phyloP scores from a whole-genome alignment of 2,113 vertebrate genomes.

The Calidris pygmaea region DNA sequence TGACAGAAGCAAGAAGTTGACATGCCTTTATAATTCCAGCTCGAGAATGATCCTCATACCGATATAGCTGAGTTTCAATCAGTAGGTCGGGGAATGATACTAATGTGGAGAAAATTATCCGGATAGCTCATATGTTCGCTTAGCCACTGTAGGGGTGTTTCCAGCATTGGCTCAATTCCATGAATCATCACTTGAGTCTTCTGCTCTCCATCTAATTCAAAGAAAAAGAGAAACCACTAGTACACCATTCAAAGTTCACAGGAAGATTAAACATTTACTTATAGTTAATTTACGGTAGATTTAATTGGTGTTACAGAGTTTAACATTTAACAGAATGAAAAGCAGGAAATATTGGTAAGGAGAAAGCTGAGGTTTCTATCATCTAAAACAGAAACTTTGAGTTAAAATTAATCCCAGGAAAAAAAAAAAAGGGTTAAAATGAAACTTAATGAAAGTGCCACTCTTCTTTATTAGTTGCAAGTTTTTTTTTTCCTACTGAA shows the following conservation, averaged over 20 bases:
- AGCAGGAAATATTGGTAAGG: slow-evolving; percentile 49
- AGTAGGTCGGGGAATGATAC: slow-evolving; percentile 84
- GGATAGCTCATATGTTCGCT: slow-evolving; percentile 98
- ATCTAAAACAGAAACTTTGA: slow-evolving; percentile 59
- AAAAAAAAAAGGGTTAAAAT: slow-evolving; percentile 67
- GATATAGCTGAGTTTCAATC: slow-evolving; percentile 79
- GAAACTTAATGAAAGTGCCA: slow-evolving; percentile 52
- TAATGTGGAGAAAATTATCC: slow-evolving; percentile 98
- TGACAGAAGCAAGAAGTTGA: slow-evolving; percentile 61
- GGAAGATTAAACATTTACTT: slow-evolving; percentile 36
- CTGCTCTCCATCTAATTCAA: slow-evolving; percentile 87
- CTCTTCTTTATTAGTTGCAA: slow-evolving; percentile 50
- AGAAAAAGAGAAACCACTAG: slow-evolving; percentile 70
- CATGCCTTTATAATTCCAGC: slow-evolving; percentile 66
- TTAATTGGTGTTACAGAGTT: slow-evolving; percentile 17
- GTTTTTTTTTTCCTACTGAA: neutral
- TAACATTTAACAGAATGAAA: slow-evolving; percentile 27
- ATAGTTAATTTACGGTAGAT: neutral
- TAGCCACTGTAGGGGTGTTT: slow-evolving; percentile 97
- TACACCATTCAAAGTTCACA: slow-evolving; percentile 29
- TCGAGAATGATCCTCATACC: slow-evolving; percentile 19
- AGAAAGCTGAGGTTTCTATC: slow-evolving; percentile 65
- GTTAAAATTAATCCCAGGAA: slow-evolving; percentile 68
- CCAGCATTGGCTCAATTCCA: slow-evolving; percentile 95
- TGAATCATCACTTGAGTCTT: slow-evolving; percentile 95